phyloP scores from a whole-genome alignment of 2,797 vertebrate species.

The Cercopithecus neglectus region DNA sequence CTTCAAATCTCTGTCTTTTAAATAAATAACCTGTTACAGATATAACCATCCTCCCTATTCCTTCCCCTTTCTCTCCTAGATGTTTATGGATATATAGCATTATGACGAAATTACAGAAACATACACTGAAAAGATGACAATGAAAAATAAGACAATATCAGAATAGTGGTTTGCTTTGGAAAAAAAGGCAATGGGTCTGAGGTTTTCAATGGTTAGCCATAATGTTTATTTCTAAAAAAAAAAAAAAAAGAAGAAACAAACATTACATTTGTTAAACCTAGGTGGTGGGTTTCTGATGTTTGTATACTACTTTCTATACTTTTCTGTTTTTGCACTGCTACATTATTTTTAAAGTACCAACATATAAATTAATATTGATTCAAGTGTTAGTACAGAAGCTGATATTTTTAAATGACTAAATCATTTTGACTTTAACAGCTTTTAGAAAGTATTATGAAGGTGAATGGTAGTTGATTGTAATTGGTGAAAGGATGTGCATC shows the following conservation, averaged over 20 bases:
- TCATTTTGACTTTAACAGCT: background rate
- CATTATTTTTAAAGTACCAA: background rate
- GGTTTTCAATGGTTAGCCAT: background rate
- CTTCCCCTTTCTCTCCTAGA: background rate
- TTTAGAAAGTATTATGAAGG: background rate
- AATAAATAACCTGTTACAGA: background rate
- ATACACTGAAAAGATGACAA: background rate
- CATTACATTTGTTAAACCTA: background rate
- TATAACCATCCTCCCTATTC: background rate
- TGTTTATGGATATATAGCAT: background rate
- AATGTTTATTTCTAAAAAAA: background rate
- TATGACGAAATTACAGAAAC: background rate
- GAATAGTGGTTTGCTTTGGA: background rate
- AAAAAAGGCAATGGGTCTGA: background rate
- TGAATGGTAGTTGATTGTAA: background rate
- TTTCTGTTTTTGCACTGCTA: background rate
- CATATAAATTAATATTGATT: background rate
- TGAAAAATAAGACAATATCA: background rate
- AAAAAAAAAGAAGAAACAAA: background rate
- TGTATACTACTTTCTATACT: background rate
- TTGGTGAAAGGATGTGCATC: background rate
- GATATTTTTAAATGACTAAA: background rate
- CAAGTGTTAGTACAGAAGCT: background rate
- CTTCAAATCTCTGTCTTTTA: background rate
- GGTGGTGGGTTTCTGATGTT: background rate